Conservation (phyloP, 2,797 vertebrate genomes). For the Lemur catta region DNA sequence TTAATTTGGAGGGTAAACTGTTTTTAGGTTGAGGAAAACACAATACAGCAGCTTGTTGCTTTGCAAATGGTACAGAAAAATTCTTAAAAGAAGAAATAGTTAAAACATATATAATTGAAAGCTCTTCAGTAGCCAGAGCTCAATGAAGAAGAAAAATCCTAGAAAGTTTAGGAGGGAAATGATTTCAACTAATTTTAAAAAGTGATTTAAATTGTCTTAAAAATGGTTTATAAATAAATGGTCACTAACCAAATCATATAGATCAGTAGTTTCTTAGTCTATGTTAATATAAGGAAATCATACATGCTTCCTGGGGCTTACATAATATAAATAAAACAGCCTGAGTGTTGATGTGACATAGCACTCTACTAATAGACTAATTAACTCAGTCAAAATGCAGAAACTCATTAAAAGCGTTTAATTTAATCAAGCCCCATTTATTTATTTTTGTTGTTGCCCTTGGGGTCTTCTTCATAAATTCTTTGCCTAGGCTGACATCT, state of each 20-base stretch:
- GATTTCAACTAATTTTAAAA: not conserved
- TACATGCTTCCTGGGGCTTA: not conserved
- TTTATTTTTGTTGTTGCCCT: too few relatives aligned
- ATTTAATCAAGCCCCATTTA: not conserved
- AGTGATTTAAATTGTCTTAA: not conserved
- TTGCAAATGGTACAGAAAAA: slow-evolving; percentile 18
- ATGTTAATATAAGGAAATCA: slow-evolving; percentile 50
- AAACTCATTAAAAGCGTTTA: slow-evolving; percentile 54
- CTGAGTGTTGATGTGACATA: slow-evolving; percentile 23
- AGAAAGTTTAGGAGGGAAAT: not conserved
- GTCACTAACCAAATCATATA: slow-evolving; percentile 15
- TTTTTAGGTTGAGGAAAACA: slow-evolving; percentile 33
- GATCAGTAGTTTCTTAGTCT: not conserved
- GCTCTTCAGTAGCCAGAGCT: not conserved
- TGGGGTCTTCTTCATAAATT: too few relatives aligned
- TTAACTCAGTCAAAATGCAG: slow-evolving; percentile 35
- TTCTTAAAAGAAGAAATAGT: slow-evolving; percentile 29
- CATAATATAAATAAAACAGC: slow-evolving; percentile 21
- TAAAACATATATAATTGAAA: slow-evolving; percentile 22
- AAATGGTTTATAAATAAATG: slow-evolving; percentile 41
- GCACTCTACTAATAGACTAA: slow-evolving; percentile 31
- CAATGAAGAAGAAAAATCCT: slow-evolving; percentile 32
- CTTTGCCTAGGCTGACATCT: too few relatives aligned
- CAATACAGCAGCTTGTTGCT: not conserved
- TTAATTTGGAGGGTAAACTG: slow-evolving; percentile 11